Evolutionary conservation across 1,140 invertebrate genomes (phyloP).

Genomic region (Papilio polytes): DNA sequence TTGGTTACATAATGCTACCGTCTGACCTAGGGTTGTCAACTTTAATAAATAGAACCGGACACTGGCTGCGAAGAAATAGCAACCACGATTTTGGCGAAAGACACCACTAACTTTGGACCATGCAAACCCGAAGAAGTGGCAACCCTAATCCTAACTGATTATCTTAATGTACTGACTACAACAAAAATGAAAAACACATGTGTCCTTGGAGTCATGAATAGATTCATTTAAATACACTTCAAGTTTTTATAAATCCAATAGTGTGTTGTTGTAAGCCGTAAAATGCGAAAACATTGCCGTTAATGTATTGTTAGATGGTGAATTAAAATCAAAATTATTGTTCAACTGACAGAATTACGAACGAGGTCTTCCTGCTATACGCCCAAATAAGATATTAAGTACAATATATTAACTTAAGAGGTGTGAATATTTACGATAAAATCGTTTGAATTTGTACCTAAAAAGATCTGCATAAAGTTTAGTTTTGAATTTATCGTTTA

Average conservation of each 20-base stretch:
- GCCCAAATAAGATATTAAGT: neutral
- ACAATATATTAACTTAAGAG: neutral
- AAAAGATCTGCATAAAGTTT: neutral
- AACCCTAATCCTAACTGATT: neutral
- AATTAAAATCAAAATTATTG: neutral
- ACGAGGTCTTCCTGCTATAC: neutral
- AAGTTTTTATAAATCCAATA: conserved; percentile 18
- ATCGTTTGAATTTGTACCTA: conserved; percentile 3
- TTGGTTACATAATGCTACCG: conserved; percentile 4
- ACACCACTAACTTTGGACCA: neutral
- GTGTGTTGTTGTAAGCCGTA: neutral
- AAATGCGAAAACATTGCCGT: neutral
- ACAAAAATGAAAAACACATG: conserved; percentile 21
- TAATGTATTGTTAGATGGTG: neutral
- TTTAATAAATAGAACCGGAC: neutral
- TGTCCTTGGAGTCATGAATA: conserved; percentile 14
- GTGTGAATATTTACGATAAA: neutral
- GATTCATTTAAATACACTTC: conserved; percentile 24
- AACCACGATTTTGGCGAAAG: too few relatives aligned
- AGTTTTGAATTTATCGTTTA: neutral
- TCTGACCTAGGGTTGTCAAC: neutral
- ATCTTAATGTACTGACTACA: conserved; percentile 13
- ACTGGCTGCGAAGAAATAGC: neutral
- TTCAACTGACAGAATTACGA: neutral
- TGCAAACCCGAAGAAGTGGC: neutral